These are phyloP conservation scores for Pitangus sulphuratus DNA, from an alignment of 2,797 vertebrate species.

Conservation along the genomic window DNA sequence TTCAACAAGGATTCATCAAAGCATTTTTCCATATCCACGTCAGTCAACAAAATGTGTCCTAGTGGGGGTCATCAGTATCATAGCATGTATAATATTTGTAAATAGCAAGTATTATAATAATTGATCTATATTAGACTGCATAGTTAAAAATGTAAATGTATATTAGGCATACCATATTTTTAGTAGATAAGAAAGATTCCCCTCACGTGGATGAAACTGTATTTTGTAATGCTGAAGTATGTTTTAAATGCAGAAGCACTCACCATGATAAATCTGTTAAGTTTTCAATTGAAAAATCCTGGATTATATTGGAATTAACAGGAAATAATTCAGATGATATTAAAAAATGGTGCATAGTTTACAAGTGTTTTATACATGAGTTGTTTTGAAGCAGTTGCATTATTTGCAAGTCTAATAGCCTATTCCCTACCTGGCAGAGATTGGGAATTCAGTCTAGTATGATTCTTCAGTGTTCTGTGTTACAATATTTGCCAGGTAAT, in stretches of 20 bases:
- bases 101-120: not conserved
- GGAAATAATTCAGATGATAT: not conserved
- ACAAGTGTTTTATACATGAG: not conserved
- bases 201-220: not conserved
- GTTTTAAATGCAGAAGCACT: not conserved
- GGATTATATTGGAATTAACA: not conserved
- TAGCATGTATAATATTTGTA: not conserved
- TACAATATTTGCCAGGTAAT: not conserved
- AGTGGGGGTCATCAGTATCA: not conserved
- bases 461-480: not conserved
- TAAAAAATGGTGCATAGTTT: not conserved
- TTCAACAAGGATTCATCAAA: not conserved
- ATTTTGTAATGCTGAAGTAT: not conserved
- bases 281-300: not conserved
- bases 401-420: not conserved
- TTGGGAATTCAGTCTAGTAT: not conserved
- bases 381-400: not conserved
- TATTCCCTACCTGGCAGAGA: not conserved
- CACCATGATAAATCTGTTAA: not conserved
- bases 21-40: not conserved
- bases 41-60: not conserved
- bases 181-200: not conserved
- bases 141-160: not conserved
- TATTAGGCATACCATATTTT: not conserved
- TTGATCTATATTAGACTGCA: not conserved